Evolutionary conservation across 1,140 invertebrate genomes (phyloP).

Genomic region (Dinothrombium tinctorium): DNA sequence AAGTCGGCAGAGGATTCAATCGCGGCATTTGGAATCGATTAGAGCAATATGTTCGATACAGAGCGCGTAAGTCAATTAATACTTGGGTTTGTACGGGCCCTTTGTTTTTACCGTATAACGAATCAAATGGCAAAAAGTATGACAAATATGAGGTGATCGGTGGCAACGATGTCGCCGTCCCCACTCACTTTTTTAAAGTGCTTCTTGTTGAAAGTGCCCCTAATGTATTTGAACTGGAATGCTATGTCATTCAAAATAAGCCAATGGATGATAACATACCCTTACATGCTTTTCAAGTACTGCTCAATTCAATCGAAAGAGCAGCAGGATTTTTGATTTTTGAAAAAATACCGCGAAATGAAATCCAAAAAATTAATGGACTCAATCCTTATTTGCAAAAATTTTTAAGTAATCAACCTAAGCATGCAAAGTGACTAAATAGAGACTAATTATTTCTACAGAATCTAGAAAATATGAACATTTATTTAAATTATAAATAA

Average conservation of each 20-base stretch:
- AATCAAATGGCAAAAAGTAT: conserved; percentile 63
- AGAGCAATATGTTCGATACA: conserved; percentile 61
- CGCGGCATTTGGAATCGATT: conserved; percentile 73
- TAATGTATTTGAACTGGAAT: conserved; percentile 55
- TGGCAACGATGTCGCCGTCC: conserved; percentile 76
- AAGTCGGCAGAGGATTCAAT: conserved; percentile 86
- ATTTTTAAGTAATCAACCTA: too few species aligned
- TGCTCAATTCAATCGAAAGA: conserved; percentile 38
- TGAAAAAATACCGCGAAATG: too few species aligned
- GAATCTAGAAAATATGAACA: too few species aligned
- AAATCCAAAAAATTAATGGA: too few species aligned
- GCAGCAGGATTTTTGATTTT: conserved; percentile 79
- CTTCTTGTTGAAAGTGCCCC: conserved; percentile 46
- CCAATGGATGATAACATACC: conserved; percentile 49
- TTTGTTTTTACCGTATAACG: conserved; percentile 52
- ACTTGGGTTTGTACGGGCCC: conserved; percentile 92
- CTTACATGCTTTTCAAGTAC: conserved; percentile 43
- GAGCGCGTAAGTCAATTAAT: conserved; percentile 54
- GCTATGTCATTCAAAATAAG: conserved; percentile 81
- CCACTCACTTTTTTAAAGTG: conserved; percentile 95
- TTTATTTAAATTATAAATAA: too few species aligned
- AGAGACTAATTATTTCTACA: too few species aligned
- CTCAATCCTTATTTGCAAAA: too few species aligned
- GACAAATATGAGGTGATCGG: conserved; percentile 91
- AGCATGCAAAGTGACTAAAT: too few species aligned